Percentiles rank a stretch among this genome's conserved stretches.
Conservation (phyloP, 2,888 invertebrate species). For the Syrphus vitripennis region DNA sequence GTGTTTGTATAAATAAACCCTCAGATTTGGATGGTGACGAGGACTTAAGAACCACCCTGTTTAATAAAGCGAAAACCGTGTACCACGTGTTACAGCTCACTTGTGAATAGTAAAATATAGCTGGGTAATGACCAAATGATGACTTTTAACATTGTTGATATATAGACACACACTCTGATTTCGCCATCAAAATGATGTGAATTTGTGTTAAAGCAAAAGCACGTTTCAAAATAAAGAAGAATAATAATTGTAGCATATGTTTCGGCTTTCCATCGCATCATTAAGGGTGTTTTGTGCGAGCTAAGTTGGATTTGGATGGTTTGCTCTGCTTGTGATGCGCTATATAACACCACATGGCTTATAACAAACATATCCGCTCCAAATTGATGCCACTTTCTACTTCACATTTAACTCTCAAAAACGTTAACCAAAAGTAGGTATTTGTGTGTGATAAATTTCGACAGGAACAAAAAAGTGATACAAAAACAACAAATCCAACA, state of each 20-base stretch:
- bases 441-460: slow-evolving; percentile 19
- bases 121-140: slow-evolving; percentile 73
- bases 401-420: slow-evolving; percentile 14
- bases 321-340: not conserved
- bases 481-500: not conserved
- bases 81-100: slow-evolving; percentile 73
- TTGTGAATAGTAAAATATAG: slow-evolving; percentile 73
- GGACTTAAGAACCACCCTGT: slow-evolving; percentile 66
- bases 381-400: slow-evolving; percentile 28
- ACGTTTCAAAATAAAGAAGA: slow-evolving; percentile 68
- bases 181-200: slow-evolving; percentile 70
- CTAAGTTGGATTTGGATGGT: not conserved
- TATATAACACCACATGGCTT: slow-evolving; percentile 19
- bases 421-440: slow-evolving; percentile 28
- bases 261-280: slow-evolving; percentile 33
- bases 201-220: slow-evolving; percentile 69
- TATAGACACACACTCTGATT: slow-evolving; percentile 72
- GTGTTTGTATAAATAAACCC: not conserved
- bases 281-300: slow-evolving; percentile 23
- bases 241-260: slow-evolving; percentile 69
- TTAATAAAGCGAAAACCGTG: slow-evolving; percentile 71
- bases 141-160: slow-evolving; percentile 73
- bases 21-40: not conserved
- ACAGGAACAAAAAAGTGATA: not conserved
- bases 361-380: not conserved